Percentiles rank a stretch among this genome's conserved stretches.
phyloP scores from a whole-genome alignment of 2,797 vertebrate genomes.

The Clarias pachynema region DNA sequence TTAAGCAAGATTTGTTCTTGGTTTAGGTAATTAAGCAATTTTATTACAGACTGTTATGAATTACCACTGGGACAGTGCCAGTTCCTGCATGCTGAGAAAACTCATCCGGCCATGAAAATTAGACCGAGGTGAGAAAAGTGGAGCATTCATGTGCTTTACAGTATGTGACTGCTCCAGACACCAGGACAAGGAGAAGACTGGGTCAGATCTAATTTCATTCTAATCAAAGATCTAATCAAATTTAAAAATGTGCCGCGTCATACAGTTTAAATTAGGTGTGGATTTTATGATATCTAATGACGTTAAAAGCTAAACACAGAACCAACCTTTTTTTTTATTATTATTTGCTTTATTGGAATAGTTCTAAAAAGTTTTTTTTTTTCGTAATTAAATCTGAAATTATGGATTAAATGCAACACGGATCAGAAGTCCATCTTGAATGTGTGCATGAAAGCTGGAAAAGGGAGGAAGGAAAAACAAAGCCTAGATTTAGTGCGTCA shows the following conservation, averaged over 20 bases:
- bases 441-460: neutral
- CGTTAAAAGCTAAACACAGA: neutral
- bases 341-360: neutral
- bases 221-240: too few relatives aligned
- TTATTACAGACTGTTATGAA: conserved; percentile 30
- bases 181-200: neutral
- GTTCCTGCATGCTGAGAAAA: conserved; percentile 4
- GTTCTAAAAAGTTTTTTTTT: too few relatives aligned
- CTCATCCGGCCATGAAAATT: conserved; percentile 36
- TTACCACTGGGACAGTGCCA: conserved; percentile 35
- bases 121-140: neutral
- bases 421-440: neutral
- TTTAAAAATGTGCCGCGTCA: too few relatives aligned
- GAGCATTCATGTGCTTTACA: neutral
- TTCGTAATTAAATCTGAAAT: neutral
- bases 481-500: neutral
- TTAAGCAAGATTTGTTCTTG: conserved; percentile 42
- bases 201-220: neutral
- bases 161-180: neutral
- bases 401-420: neutral
- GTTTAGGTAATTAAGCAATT: conserved; percentile 46
- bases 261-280: neutral
- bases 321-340: neutral
- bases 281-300: neutral
- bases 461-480: neutral